Percentiles rank a stretch among this genome's conserved stretches.
These are phyloP conservation scores for Onychostruthus taczanowskii DNA, from an alignment of 2,113 vertebrate genomes.

Conservation along the genomic window DNA sequence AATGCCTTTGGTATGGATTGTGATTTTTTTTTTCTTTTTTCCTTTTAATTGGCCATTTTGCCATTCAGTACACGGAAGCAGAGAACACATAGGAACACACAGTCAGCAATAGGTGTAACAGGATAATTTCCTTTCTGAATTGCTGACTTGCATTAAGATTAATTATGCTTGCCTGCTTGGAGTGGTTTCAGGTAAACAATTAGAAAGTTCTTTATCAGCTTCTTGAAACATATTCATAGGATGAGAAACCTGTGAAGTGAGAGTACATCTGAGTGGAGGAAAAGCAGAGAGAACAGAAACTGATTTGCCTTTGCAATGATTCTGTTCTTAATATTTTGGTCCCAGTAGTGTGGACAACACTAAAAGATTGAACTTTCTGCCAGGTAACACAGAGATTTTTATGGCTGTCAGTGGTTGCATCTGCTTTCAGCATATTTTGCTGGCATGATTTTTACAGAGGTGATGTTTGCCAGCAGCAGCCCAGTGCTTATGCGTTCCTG, in stretches of 20 bases:
- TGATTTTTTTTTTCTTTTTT: neutral
- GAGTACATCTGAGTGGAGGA: neutral
- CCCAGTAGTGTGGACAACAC: neutral
- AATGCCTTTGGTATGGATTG: neutral
- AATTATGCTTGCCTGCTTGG: slow-evolving; percentile 20
- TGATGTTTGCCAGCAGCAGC: neutral
- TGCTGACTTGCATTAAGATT: slow-evolving; percentile 18
- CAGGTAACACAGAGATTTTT: neutral
- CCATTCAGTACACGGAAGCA: neutral
- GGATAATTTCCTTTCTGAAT: slow-evolving; percentile 7
- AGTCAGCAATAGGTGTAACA: slow-evolving; percentile 14
- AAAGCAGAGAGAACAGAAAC: neutral
- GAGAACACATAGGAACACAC: neutral
- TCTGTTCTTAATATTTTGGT: neutral
- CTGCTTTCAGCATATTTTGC: neutral
- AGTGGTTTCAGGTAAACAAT: slow-evolving; percentile 41
- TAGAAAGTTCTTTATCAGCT: slow-evolving; percentile 7
- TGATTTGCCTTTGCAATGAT: neutral
- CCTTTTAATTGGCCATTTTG: neutral
- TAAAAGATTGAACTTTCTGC: neutral
- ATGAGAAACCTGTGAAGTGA: neutral
- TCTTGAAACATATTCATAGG: neutral
- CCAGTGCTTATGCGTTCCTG: neutral
- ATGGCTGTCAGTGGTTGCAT: neutral
- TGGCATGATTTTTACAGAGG: neutral